Evolutionary conservation across 2,888 invertebrate species (phyloP).

Genomic region (Dichetophora obliterata): DNA sequence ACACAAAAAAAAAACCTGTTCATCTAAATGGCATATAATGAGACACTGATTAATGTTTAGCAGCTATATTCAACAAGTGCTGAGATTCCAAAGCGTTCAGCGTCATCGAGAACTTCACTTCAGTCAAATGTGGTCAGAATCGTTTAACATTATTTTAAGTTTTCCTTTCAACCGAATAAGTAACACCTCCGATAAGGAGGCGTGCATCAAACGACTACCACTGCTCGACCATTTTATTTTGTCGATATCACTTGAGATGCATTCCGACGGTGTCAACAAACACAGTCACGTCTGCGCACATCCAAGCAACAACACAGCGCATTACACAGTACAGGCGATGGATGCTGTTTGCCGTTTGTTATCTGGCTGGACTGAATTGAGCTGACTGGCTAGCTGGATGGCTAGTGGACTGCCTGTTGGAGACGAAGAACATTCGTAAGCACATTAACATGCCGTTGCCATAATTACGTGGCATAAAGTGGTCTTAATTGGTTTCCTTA

Average conservation of each 20-base stretch:
- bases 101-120: neutral
- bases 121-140: constrained; percentile 7
- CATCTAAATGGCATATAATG: neutral
- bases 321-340: too few relatives aligned
- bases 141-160: constrained; percentile 26
- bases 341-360: too few relatives aligned
- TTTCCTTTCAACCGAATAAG: constrained; percentile 2
- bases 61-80: neutral
- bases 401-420: neutral
- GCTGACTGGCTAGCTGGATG: neutral
- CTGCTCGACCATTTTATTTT: constrained; percentile 14
- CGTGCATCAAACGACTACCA: constrained; percentile 4
- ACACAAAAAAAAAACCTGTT: too few relatives aligned
- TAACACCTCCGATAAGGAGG: constrained; percentile 27
- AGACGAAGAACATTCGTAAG: constrained; percentile 3
- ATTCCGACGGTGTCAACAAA: constrained; percentile 15
- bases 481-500: constrained; percentile 40
- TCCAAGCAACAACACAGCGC: neutral
- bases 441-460: constrained; percentile 23
- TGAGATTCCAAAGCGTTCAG: neutral
- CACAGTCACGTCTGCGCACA: constrained; percentile 9
- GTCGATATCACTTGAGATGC: neutral
- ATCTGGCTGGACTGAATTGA: neutral
- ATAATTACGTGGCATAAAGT: constrained; percentile 40
- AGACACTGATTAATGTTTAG: neutral